Evolutionary conservation across 1,140 invertebrate species (phyloP).

Genomic region (Maniola jurtina): DNA sequence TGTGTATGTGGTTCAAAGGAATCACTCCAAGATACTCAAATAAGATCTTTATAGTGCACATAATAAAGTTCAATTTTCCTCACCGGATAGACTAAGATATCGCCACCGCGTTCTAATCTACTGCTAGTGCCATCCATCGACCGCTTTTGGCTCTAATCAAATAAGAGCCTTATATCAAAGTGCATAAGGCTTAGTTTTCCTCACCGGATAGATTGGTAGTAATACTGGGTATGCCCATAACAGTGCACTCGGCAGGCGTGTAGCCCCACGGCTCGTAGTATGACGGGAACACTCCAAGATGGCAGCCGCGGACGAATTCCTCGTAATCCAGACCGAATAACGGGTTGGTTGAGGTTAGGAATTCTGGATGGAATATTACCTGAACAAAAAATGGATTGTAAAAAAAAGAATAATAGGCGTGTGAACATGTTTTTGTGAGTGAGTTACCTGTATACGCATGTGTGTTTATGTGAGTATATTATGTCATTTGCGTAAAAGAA

Average conservation of each 20-base stretch:
- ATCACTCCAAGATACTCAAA: too few species aligned
- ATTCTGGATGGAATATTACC: slow-evolving; percentile 99
- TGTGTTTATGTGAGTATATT: too few species aligned
- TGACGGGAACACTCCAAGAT: slow-evolving; percentile 98
- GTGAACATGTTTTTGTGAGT: background rate
- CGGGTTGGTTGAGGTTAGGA: slow-evolving; percentile 98
- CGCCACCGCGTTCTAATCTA: too few species aligned
- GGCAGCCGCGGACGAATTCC: slow-evolving; percentile 99
- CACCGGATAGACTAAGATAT: slow-evolving; percentile 84
- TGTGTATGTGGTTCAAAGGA: too few species aligned
- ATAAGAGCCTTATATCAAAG: too few species aligned
- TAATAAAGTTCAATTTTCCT: background rate
- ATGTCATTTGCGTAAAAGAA: too few species aligned
- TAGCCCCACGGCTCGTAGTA: slow-evolving; percentile 99
- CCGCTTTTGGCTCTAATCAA: too few species aligned
- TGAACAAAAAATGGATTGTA: slow-evolving; percentile 53
- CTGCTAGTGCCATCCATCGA: too few species aligned
- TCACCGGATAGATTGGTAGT: slow-evolving; percentile 97
- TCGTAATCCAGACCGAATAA: slow-evolving; percentile 99
- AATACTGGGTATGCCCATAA: slow-evolving; percentile 99
- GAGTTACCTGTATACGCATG: background rate
- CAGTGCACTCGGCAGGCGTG: slow-evolving; percentile 99
- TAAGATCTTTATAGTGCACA: too few species aligned
- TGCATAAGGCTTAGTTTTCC: background rate
- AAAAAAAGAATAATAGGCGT: background rate